Evolutionary conservation across 2,113 vertebrate genomes (phyloP).

Genomic region (Muntiacus muntjak): DNA sequence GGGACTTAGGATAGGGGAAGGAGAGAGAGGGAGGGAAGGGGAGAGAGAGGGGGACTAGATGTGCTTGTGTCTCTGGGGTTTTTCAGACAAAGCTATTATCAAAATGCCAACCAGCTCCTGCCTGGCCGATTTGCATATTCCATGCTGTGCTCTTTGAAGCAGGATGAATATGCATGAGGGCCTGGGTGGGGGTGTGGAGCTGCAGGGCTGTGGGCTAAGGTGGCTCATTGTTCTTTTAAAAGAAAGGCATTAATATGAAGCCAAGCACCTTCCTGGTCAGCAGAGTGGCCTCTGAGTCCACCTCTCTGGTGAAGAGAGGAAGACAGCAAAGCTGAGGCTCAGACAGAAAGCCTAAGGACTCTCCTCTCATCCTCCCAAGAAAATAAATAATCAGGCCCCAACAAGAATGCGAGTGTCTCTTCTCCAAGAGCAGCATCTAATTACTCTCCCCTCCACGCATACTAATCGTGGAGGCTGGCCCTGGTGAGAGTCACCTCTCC

Average conservation of each 20-base stretch:
- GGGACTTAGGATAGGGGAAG: background rate
- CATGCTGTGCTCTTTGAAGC: constrained; percentile 68
- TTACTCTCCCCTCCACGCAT: constrained; percentile 7
- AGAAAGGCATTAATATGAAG: background rate
- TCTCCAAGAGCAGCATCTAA: constrained; percentile 30
- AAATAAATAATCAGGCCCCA: constrained; percentile 43
- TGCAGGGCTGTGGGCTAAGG: constrained; percentile 41
- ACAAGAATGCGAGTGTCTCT: background rate
- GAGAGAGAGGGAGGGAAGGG: background rate
- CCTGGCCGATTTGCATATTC: constrained; percentile 72
- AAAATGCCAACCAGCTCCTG: constrained; percentile 69
- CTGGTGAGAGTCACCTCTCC: background rate
- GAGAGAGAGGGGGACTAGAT: background rate
- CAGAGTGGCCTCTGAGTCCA: background rate
- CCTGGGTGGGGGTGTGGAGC: background rate
- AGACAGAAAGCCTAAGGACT: background rate
- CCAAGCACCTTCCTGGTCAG: background rate
- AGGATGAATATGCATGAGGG: constrained; percentile 75
- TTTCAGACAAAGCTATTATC: constrained; percentile 73
- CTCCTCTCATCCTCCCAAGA: background rate
- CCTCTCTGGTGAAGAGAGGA: background rate
- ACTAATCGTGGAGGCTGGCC: background rate
- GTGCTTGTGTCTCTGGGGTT: constrained; percentile 48
- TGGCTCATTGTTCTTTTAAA: constrained; percentile 56
- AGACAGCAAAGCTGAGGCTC: background rate